Percentiles rank a stretch among this genome's conserved stretches.
Conservation (phyloP, 2,113 vertebrate species). For the Nothoprocta pentlandii region DNA sequence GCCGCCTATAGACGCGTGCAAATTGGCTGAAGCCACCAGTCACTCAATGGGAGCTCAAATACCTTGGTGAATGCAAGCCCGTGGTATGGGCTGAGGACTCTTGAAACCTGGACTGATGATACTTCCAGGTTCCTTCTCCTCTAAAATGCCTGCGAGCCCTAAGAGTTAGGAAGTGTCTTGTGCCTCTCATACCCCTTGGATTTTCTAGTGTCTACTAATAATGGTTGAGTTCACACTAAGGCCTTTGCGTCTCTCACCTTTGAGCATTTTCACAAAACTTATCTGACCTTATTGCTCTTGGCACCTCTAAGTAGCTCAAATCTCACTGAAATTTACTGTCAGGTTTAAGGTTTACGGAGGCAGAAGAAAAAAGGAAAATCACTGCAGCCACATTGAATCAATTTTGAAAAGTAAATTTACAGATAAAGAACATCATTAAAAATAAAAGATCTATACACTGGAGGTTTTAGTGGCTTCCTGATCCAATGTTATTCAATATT, state of each 20-base stretch:
- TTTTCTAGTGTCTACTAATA: background rate
- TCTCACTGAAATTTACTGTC: background rate
- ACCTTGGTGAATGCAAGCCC: background rate
- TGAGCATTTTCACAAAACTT: background rate
- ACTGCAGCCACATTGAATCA: background rate
- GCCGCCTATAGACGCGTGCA: background rate
- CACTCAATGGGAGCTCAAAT: background rate
- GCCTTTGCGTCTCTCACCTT: background rate
- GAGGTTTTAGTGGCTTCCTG: background rate
- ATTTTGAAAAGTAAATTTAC: background rate
- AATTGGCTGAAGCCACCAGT: accelerated
- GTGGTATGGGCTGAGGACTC: background rate
- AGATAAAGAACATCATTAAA: background rate
- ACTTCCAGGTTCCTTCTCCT: background rate
- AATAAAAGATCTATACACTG: background rate
- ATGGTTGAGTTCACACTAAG: background rate
- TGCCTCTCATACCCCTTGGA: background rate
- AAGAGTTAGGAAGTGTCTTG: background rate
- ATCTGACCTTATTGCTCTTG: background rate
- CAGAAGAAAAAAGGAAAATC: background rate
- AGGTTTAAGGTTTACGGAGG: background rate
- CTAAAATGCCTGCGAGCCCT: background rate
- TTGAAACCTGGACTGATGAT: background rate
- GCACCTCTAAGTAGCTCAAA: background rate
- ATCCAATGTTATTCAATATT: background rate